A percentile compares a stretch with the other conserved stretches of the same genome.
Evolutionary conservation across 1,140 invertebrate species (phyloP).

Genomic region (Drosophila jambulina): DNA sequence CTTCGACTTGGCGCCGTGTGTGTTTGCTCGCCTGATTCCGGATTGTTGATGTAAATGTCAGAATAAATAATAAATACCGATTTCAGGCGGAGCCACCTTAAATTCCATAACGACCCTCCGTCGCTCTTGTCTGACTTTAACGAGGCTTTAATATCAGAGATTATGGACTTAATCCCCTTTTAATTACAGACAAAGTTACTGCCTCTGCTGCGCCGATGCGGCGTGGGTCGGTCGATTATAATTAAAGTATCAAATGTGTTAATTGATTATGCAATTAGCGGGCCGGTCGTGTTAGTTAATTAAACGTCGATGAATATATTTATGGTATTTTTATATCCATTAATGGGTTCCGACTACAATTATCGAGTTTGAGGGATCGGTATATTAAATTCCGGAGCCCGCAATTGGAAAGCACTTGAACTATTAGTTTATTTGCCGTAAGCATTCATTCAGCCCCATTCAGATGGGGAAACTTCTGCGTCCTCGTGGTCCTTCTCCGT

Average conservation of each 20-base stretch:
- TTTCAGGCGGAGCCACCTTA: constrained; percentile 24
- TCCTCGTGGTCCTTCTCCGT: constrained; percentile 13
- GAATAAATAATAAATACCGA: constrained; percentile 77
- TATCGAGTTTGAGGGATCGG: background rate
- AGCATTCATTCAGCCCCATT: constrained; percentile 50
- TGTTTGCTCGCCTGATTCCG: constrained; percentile 56
- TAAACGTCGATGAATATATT: constrained; percentile 54
- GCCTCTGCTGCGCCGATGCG: background rate
- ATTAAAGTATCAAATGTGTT: constrained; percentile 61
- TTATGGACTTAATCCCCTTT: constrained; percentile 67
- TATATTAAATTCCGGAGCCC: constrained; percentile 32
- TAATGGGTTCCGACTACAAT: constrained; percentile 4
- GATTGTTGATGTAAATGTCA: constrained; percentile 77
- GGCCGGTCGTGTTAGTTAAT: constrained; percentile 47
- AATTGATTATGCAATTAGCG: constrained; percentile 75
- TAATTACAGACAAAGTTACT: constrained; percentile 48
- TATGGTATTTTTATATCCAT: constrained; percentile 40
- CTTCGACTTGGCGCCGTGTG: constrained; percentile 28
- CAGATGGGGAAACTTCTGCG: constrained; percentile 30
- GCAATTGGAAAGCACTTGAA: constrained; percentile 42
- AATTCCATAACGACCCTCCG: constrained; percentile 3
- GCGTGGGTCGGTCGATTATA: constrained; percentile 31
- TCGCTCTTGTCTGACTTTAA: constrained; percentile 48
- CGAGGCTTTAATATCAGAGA: constrained; percentile 65
- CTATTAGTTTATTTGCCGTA: constrained; percentile 59